Evolutionary conservation across 2,797 vertebrate species (phyloP).

Genomic region (Tenualosa ilisha): DNA sequence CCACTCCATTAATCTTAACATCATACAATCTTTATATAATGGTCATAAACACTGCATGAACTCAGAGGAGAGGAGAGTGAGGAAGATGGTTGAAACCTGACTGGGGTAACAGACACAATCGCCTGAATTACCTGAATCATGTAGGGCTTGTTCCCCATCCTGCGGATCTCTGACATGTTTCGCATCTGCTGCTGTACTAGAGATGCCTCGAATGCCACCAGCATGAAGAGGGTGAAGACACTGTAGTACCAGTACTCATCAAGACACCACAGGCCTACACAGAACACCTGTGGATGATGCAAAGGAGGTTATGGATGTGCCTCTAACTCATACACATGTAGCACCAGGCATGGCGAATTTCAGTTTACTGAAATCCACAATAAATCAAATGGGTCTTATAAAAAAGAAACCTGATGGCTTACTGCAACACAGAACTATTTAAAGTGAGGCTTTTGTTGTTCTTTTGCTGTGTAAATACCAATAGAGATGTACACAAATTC

Average conservation of each 20-base stretch:
- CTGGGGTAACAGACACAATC: neutral
- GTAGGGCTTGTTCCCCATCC: conserved; percentile 96
- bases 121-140: conserved; percentile 84
- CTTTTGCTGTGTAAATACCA: neutral
- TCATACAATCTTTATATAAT: neutral
- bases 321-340: neutral
- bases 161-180: conserved; percentile 94
- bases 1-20: neutral
- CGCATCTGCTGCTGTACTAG: conserved; percentile 96
- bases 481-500: neutral
- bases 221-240: conserved; percentile 96
- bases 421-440: neutral
- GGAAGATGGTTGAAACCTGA: neutral
- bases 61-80: neutral
- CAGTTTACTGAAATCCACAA: too few species aligned
- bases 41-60: neutral
- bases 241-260: conserved; percentile 99
- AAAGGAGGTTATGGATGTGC: neutral
- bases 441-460: neutral
- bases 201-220: conserved; percentile 95
- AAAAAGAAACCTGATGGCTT: neutral
- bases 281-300: conserved; percentile 83
- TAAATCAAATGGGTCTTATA: neutral
- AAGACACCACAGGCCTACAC: conserved; percentile 95
- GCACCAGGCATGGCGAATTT: neutral